Percentiles rank a stretch among this genome's conserved stretches.
Conservation (phyloP, 2,113 vertebrate species). For the Balaenoptera acutorostrata region DNA sequence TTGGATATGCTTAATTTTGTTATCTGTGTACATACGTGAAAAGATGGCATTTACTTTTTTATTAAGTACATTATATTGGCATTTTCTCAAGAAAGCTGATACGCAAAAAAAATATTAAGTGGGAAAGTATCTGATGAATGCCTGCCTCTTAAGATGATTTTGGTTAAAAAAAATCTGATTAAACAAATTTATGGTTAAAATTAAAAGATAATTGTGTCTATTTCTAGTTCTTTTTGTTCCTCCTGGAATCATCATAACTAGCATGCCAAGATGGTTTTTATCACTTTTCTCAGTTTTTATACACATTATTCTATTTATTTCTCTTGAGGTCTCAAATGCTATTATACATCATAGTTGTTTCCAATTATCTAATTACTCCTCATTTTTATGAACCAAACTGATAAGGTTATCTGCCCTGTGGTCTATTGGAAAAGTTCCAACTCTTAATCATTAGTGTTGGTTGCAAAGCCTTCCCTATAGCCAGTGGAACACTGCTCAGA, state of each 20-base stretch:
- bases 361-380: conserved; percentile 2
- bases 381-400: conserved; percentile 35
- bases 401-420: not conserved
- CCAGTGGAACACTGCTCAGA: not conserved
- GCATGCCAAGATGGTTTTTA: conserved; percentile 5
- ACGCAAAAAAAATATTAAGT: not conserved
- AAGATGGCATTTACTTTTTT: not conserved
- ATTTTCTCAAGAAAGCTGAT: conserved; percentile 23
- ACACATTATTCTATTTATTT: conserved; percentile 32
- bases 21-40: not conserved
- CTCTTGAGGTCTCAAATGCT: not conserved
- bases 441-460: not conserved
- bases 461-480: not conserved
- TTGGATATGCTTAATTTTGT: not conserved
- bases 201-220: conserved; percentile 22
- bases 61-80: not conserved
- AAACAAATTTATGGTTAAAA: conserved; percentile 29
- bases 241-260: not conserved
- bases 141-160: conserved; percentile 2
- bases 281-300: conserved; percentile 32
- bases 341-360: not conserved
- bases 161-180: not conserved
- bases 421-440: not conserved
- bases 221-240: not conserved
- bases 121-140: not conserved